A percentile compares a stretch with the other conserved stretches of the same genome.
Evolutionary conservation across 1,140 invertebrate species (phyloP).

Genomic region (Trichonephila clavata): DNA sequence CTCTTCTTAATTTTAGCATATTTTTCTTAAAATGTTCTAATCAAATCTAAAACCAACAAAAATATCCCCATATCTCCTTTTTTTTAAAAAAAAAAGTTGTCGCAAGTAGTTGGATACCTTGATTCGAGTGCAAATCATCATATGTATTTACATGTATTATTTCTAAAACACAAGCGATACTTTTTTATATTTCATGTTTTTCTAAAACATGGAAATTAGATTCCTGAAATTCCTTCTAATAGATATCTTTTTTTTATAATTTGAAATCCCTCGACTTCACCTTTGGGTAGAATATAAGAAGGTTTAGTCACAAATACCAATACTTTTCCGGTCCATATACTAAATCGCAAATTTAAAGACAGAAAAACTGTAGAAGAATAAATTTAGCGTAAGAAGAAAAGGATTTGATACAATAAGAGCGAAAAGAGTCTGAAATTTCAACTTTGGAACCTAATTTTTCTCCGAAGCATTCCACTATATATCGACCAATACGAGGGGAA

Average conservation of each 20-base stretch:
- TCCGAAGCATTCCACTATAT: not conserved
- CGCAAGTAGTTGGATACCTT: too few species aligned
- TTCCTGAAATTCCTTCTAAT: too few species aligned
- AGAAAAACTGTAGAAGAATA: not conserved
- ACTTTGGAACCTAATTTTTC: slow-evolving; percentile 13
- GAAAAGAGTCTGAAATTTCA: not conserved
- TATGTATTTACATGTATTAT: too few species aligned
- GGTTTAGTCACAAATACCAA: not conserved
- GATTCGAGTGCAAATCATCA: too few species aligned
- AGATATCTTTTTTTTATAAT: not conserved
- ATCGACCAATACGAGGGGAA: not conserved
- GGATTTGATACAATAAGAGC: not conserved
- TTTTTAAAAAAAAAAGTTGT: too few species aligned
- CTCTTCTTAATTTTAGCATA: too few species aligned
- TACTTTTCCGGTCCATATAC: not conserved
- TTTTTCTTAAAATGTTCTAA: too few species aligned
- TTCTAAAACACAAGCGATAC: too few species aligned
- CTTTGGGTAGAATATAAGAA: not conserved
- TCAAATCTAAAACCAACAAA: too few species aligned
- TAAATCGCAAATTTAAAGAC: not conserved
- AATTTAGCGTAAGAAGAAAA: not conserved
- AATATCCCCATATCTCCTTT: too few species aligned
- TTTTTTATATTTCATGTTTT: too few species aligned
- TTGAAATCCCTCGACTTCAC: not conserved
- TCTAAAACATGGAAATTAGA: too few species aligned